A percentile compares a stretch with the other conserved stretches of the same genome.
Evolutionary conservation across 2,113 vertebrate species (phyloP).

Genomic region (Trichomycterus rosablanca): DNA sequence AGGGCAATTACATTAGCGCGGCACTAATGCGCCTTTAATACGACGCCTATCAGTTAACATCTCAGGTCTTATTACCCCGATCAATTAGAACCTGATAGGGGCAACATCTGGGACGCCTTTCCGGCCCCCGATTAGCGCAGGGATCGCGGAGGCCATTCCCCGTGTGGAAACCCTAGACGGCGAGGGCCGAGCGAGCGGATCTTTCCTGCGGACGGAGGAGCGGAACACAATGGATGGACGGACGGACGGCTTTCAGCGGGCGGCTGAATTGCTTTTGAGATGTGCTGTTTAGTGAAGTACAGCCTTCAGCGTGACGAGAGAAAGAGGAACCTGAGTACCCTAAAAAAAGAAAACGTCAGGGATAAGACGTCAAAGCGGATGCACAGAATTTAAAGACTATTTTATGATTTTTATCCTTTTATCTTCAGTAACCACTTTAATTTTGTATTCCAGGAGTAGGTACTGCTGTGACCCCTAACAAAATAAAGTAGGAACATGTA

Average conservation of each 20-base stretch:
- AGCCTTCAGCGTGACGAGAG: background rate
- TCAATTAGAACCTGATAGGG: constrained; percentile 43
- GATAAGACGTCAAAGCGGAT: background rate
- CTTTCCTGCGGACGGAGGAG: constrained; percentile 4
- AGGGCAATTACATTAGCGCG: constrained; percentile 41
- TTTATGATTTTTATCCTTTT: background rate
- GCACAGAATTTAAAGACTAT: background rate
- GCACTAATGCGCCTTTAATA: constrained; percentile 44
- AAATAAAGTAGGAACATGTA: too few species aligned
- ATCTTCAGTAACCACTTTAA: too few species aligned
- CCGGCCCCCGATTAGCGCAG: constrained; percentile 21
- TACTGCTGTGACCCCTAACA: too few species aligned
- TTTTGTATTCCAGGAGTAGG: too few species aligned
- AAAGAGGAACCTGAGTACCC: too few species aligned
- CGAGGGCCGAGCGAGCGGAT: background rate
- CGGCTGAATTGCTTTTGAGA: constrained; percentile 29
- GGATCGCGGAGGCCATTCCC: constrained; percentile 11
- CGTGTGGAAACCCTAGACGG: constrained; percentile 10
- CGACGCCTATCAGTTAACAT: constrained; percentile 45
- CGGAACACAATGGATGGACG: constrained; percentile 7
- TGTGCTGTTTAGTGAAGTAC: constrained; percentile 32
- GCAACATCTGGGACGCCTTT: constrained; percentile 26
- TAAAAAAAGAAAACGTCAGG: too few species aligned
- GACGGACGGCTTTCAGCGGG: background rate
- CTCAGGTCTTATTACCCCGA: constrained; percentile 41